Percentiles rank a stretch among this genome's conserved stretches.
phyloP scores from a whole-genome alignment of 2,113 vertebrate species.

The Xenus cinereus region DNA sequence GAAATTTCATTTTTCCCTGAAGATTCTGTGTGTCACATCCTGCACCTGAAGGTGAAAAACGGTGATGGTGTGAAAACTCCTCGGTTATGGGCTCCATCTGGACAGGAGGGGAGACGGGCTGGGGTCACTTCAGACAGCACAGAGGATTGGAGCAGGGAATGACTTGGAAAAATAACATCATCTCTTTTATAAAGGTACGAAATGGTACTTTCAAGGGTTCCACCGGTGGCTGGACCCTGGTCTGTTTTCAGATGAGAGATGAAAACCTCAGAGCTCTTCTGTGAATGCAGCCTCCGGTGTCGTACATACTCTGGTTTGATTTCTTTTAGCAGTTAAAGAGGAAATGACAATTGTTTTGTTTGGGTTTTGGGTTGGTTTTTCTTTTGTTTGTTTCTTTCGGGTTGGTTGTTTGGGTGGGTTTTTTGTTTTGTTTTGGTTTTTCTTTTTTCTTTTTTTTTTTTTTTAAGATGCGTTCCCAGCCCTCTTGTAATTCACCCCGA shows the following conservation, averaged over 20 bases:
- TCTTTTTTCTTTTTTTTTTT: background rate
- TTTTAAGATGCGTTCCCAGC: background rate
- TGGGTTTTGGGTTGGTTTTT: too few relatives aligned
- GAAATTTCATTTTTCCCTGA: background rate
- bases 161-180: background rate
- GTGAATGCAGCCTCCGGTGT: background rate
- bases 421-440: background rate
- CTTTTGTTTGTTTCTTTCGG: background rate
- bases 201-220: background rate
- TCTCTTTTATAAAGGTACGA: background rate
- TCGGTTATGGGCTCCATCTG: background rate
- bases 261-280: background rate
- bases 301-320: background rate
- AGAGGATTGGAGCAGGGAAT: background rate
- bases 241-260: background rate
- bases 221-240: background rate
- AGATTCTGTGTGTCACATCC: background rate
- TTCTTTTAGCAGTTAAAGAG: background rate
- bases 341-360: background rate
- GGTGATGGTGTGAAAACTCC: background rate
- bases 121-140: background rate
- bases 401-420: too few relatives aligned
- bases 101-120: rapidly evolving
- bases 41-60: background rate
- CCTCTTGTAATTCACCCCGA: background rate